phyloP scores from a whole-genome alignment of 2,797 vertebrate genomes.

The Nothura maculosa region DNA sequence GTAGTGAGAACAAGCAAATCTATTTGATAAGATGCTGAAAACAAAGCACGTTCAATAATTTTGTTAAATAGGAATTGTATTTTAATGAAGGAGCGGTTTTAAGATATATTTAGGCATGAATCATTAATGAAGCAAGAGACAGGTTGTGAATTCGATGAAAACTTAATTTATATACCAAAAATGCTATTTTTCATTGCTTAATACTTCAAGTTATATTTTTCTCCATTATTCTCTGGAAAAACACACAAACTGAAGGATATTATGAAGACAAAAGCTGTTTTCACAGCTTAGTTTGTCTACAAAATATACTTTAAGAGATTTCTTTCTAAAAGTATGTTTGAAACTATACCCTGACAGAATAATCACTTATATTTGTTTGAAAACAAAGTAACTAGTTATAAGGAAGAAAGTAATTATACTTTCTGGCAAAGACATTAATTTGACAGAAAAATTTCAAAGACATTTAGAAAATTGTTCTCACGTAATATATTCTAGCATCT shows the following conservation, averaged over 20 bases:
- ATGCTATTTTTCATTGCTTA: background rate
- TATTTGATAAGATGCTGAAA: background rate
- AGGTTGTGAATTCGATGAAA: background rate
- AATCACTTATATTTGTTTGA: background rate
- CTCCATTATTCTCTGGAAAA: background rate
- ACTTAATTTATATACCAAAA: background rate
- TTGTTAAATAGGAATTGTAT: background rate
- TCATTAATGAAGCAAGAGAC: background rate
- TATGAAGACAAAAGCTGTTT: background rate
- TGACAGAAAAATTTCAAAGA: background rate
- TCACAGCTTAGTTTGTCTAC: background rate
- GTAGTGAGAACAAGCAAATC: background rate
- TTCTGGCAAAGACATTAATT: background rate
- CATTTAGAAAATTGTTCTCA: background rate
- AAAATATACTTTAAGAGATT: background rate
- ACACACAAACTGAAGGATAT: background rate
- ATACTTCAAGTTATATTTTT: background rate
- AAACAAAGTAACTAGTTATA: background rate
- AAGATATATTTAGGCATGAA: background rate
- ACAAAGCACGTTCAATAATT: background rate
- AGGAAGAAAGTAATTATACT: background rate
- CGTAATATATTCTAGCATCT: background rate
- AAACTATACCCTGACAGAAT: background rate
- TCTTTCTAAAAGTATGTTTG: background rate
- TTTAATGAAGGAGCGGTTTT: constrained; percentile 5